These are phyloP conservation scores for Crambe crambe DNA, from an alignment of 37 sponge, comb jelly and placozoan genomes.

Conservation along the genomic window DNA sequence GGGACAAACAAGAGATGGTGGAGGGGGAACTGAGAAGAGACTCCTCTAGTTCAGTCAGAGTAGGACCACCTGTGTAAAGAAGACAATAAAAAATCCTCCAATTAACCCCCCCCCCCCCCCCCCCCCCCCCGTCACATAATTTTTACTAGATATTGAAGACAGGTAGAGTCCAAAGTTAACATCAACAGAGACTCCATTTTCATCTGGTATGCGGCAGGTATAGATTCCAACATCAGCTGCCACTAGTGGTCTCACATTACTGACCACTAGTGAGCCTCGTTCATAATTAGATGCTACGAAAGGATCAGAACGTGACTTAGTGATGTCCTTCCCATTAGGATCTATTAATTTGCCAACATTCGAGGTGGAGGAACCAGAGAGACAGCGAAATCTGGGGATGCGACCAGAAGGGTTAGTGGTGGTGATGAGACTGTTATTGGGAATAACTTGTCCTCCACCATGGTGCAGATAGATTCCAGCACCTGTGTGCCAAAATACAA, in stretches of 20 bases:
- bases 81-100: not conserved
- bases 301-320: not conserved
- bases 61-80: not conserved
- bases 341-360: not conserved
- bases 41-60: not conserved
- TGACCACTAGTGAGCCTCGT: not conserved
- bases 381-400: not conserved
- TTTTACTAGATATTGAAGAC: not conserved
- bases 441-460: not conserved
- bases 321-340: not conserved
- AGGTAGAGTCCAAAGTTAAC: constrained; percentile 13
- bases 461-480: not conserved
- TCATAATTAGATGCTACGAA: not conserved
- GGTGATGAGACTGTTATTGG: not conserved
- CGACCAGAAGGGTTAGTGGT: not conserved
- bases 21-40: not conserved
- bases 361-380: not conserved
- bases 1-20: constrained; percentile 5
- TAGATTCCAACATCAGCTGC: not conserved
- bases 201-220: constrained; percentile 12
- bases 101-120: no score
- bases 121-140: no score
- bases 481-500: no score
- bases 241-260: not conserved
- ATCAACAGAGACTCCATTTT: not conserved